Conservation (phyloP, 2,888 invertebrate species). For the Leucoma salicis region DNA sequence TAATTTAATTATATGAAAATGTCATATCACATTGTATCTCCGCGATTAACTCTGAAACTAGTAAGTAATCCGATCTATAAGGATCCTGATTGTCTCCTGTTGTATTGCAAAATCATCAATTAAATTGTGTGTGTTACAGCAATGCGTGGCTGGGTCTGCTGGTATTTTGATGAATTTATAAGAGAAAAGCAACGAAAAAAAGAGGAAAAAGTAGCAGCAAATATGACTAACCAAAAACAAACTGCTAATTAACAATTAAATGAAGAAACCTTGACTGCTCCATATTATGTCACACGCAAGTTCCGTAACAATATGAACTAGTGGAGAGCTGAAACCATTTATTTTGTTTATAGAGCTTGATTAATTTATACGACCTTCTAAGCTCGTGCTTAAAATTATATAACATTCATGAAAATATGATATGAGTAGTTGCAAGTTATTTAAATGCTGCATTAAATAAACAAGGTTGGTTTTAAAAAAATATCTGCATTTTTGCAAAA, state of each 20-base stretch:
- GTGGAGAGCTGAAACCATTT: constrained; percentile 48
- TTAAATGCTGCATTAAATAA: constrained; percentile 13
- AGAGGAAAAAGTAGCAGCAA: constrained; percentile 72
- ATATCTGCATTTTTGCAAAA: constrained; percentile 64
- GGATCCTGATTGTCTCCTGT: no score
- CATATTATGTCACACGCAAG: constrained; percentile 37
- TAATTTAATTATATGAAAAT: no score
- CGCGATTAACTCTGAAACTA: no score
- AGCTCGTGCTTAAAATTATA: constrained; percentile 17
- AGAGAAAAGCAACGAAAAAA: constrained; percentile 93
- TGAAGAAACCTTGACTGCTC: constrained; percentile 40
- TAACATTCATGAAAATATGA: constrained; percentile 38
- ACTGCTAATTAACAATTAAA: constrained; percentile 51
- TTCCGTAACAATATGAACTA: constrained; percentile 51
- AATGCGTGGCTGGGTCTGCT: no score
- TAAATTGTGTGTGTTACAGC: no score
- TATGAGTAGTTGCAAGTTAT: constrained; percentile 38
- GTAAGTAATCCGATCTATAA: no score
- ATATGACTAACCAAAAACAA: constrained; percentile 52
- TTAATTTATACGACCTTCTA: constrained; percentile 36
- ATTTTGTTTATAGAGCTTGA: constrained; percentile 53
- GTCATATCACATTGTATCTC: no score
- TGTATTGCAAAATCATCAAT: no score
- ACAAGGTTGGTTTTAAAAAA: constrained; percentile 41
- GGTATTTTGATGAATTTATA: constrained; percentile 93